Conservation (phyloP, 2,113 vertebrate genomes). For the Nothobranchius kuhntae region DNA sequence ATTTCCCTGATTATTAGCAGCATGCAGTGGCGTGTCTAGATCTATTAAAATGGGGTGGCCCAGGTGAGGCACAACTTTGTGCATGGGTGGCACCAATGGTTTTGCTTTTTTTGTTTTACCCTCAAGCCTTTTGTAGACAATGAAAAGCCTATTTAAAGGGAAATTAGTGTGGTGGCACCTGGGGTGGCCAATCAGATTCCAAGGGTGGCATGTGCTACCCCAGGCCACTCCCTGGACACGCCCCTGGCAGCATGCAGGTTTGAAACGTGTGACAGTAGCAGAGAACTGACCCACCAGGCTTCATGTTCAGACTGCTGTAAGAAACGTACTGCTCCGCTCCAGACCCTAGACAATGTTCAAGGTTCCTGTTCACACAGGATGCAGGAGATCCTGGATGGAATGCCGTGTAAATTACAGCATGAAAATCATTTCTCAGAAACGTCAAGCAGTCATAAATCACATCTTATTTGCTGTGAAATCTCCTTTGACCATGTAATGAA, state of each 20-base stretch:
- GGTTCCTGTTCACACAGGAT: constrained; percentile 1
- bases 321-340: not conserved
- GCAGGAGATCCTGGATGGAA: constrained; percentile 16
- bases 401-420: constrained; percentile 1
- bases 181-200: too few species aligned
- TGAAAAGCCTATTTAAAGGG: too few species aligned
- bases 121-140: too few species aligned
- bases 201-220: too few species aligned
- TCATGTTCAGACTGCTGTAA: constrained; percentile 21
- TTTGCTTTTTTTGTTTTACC: too few species aligned
- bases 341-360: not conserved
- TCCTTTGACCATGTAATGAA: constrained; percentile 64
- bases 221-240: too few species aligned
- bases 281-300: constrained; percentile 50
- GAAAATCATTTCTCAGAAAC: constrained; percentile 37
- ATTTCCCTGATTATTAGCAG: constrained; percentile 39
- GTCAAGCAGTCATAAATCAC: constrained; percentile 46
- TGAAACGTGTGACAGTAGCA: constrained; percentile 38
- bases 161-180: too few species aligned
- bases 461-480: constrained; percentile 68
- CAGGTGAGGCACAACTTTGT: too few species aligned
- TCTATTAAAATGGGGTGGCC: too few species aligned
- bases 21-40: not conserved
- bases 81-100: too few species aligned
- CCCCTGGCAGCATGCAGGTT: constrained; percentile 16